These are phyloP conservation scores for Sebastes vulpes DNA, from an alignment of 2,797 vertebrate genomes.

Conservation along the genomic window DNA sequence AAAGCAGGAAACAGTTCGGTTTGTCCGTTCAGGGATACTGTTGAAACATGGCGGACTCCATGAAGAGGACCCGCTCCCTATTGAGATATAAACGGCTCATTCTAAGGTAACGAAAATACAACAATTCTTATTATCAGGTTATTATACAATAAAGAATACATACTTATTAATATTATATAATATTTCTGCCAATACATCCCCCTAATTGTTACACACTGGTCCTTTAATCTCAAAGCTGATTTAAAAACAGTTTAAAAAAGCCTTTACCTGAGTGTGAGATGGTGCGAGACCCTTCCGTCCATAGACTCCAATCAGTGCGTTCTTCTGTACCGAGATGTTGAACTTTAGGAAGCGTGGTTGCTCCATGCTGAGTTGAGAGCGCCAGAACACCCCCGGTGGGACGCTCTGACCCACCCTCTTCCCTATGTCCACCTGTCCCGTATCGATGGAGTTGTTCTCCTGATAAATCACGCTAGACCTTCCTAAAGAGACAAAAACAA, in stretches of 20 bases:
- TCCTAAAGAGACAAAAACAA: slow-evolving; percentile 81
- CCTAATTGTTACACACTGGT: too few relatives aligned
- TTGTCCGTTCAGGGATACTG: too few relatives aligned
- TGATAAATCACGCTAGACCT: slow-evolving; percentile 88
- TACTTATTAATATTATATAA: too few relatives aligned
- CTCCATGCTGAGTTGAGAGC: slow-evolving; percentile 93
- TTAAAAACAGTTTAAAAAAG: neutral
- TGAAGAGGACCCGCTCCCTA: too few relatives aligned
- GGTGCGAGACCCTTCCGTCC: slow-evolving; percentile 96
- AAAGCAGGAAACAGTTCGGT: too few relatives aligned
- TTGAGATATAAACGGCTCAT: too few relatives aligned
- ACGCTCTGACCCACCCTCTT: slow-evolving; percentile 91
- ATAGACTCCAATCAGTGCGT: slow-evolving; percentile 96
- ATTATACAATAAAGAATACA: too few relatives aligned
- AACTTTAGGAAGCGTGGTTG: slow-evolving; percentile 97
- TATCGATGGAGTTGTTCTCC: slow-evolving; percentile 96
- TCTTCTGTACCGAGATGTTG: slow-evolving; percentile 99
- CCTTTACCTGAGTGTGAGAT: slow-evolving; percentile 95
- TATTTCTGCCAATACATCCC: too few relatives aligned
- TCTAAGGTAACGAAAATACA: too few relatives aligned
- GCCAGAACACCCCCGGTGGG: slow-evolving; percentile 97
- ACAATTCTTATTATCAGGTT: too few relatives aligned
- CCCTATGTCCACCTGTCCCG: slow-evolving; percentile 94
- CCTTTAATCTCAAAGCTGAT: neutral
- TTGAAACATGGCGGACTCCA: too few relatives aligned